phyloP scores from a whole-genome alignment of 1,140 invertebrate genomes.

The Aphelinus certus region DNA sequence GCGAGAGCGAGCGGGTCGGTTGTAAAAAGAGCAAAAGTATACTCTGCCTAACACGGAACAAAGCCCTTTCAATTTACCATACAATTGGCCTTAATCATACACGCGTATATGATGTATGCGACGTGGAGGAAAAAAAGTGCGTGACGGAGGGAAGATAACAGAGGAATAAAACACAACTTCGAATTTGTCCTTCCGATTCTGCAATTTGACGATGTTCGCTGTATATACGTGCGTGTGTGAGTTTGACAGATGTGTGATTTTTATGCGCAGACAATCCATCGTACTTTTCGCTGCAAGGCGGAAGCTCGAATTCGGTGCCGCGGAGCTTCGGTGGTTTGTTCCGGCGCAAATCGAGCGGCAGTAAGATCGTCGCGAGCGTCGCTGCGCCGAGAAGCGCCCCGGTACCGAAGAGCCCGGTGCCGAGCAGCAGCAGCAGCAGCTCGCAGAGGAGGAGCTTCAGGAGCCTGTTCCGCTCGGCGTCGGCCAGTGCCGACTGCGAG shows the following conservation, averaged over 20 bases:
- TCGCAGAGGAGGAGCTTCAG: constrained; percentile 58
- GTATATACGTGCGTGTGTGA: too few relatives aligned
- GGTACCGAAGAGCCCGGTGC: too few relatives aligned
- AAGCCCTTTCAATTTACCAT: constrained; percentile 23
- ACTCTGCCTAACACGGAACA: not conserved
- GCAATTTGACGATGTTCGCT: too few relatives aligned
- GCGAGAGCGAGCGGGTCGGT: not conserved
- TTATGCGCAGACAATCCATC: constrained; percentile 70
- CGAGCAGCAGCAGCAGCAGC: not conserved
- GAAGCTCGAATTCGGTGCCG: constrained; percentile 38
- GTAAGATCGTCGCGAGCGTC: not conserved
- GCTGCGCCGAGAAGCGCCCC: too few relatives aligned
- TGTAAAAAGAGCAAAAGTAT: constrained; percentile 6
- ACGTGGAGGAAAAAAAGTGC: not conserved
- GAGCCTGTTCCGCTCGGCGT: constrained; percentile 65
- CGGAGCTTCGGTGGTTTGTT: constrained; percentile 54
- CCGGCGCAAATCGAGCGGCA: constrained; percentile 45
- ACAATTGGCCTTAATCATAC: constrained; percentile 36
- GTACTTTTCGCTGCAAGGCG: constrained; percentile 67
- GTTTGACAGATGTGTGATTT: too few relatives aligned
- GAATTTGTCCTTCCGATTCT: too few relatives aligned
- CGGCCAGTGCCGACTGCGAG: constrained; percentile 66
- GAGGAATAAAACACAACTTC: constrained; percentile 3
- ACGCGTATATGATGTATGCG: constrained; percentile 42
- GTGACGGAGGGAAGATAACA: not conserved